Percentiles rank a stretch among this genome's conserved stretches.
Evolutionary conservation across 2,113 vertebrate species (phyloP).

Genomic region (Eulemur rufifrons): DNA sequence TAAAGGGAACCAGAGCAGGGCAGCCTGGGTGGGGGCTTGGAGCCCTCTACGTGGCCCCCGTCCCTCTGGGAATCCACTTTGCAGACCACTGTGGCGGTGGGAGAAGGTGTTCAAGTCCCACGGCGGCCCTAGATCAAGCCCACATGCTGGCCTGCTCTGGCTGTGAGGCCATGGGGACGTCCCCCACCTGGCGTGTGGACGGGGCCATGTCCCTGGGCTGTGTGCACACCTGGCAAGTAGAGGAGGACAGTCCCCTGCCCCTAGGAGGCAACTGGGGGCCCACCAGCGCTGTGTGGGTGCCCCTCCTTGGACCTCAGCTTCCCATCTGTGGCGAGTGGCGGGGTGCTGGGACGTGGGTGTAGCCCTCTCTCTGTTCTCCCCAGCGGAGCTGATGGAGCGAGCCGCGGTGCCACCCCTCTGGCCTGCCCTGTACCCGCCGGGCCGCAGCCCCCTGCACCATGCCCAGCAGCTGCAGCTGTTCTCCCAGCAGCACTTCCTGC

Average conservation of each 20-base stretch:
- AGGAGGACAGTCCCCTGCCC: neutral
- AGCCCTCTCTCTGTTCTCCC: neutral
- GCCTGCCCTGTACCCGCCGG: constrained; percentile 91
- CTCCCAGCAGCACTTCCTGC: constrained; percentile 96
- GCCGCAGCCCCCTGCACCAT: constrained; percentile 93
- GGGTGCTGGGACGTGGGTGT: accelerated
- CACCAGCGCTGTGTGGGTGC: accelerated
- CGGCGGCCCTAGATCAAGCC: neutral
- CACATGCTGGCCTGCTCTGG: accelerated
- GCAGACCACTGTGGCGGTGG: neutral
- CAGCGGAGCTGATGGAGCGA: constrained; percentile 95
- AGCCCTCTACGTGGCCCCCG: accelerated
- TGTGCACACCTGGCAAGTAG: neutral
- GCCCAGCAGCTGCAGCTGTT: constrained; percentile 98
- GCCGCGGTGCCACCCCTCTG: constrained; percentile 88
- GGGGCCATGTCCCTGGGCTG: neutral
- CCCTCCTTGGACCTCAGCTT: neutral
- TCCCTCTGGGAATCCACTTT: accelerated
- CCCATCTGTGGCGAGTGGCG: accelerated
- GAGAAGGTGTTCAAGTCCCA: accelerated
- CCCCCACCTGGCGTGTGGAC: neutral
- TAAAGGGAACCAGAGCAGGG: neutral
- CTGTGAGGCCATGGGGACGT: neutral
- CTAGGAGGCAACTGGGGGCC: neutral
- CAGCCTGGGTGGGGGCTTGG: too few relatives aligned